A percentile compares a stretch with the other conserved stretches of the same genome.
phyloP scores from a whole-genome alignment of 2,113 vertebrate species.

The Gavialis gangeticus region DNA sequence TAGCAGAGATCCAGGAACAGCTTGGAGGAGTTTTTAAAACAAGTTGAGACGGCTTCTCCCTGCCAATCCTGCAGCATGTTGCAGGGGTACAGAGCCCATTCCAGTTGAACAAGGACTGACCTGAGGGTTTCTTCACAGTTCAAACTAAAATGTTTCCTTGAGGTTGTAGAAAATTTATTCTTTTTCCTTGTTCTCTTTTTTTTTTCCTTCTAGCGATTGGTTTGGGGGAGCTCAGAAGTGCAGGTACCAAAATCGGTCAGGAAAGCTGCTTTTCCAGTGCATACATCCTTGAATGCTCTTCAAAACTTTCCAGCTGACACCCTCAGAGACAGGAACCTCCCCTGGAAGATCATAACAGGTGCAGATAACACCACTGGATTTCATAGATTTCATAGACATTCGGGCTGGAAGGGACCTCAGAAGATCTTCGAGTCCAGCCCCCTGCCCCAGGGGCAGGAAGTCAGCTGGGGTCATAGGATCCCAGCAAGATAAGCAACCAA shows the following conservation, averaged over 20 bases:
- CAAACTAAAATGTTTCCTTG: neutral
- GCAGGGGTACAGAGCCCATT: neutral
- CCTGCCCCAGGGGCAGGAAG: too few relatives aligned
- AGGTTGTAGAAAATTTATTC: neutral
- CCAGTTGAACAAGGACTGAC: conserved; percentile 16
- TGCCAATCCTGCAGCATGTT: conserved; percentile 3
- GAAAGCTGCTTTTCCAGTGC: conserved; percentile 20
- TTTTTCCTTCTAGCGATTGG: neutral
- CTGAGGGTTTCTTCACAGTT: neutral
- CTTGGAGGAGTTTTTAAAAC: neutral
- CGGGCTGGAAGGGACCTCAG: too few relatives aligned
- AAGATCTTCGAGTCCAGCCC: too few relatives aligned
- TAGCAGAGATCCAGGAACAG: neutral
- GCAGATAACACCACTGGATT: neutral
- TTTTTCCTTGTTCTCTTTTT: conserved; percentile 10
- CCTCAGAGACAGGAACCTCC: neutral
- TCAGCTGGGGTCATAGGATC: too few relatives aligned
- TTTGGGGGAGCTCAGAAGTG: conserved; percentile 40
- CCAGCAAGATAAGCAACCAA: too few relatives aligned
- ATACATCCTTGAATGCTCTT: conserved; percentile 27
- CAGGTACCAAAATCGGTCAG: conserved; percentile 35
- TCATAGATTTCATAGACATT: too few relatives aligned
- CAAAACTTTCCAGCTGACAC: neutral
- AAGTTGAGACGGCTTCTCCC: neutral
- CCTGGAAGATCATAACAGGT: neutral